Conservation (phyloP, 1,140 invertebrate species). For the Akabosia matsudoensis region DNA sequence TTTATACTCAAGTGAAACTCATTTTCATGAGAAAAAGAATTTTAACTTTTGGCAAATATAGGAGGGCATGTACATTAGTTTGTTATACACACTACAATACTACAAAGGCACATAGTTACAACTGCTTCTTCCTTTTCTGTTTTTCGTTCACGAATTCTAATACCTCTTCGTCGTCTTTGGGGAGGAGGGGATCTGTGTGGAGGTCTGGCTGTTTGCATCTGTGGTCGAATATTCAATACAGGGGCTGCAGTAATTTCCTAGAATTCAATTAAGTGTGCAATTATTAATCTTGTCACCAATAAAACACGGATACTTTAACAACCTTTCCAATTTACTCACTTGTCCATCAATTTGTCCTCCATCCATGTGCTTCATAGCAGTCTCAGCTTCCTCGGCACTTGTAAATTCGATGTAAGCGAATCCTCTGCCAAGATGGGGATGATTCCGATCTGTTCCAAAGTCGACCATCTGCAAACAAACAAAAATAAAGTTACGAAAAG, state of each 20-base stretch:
- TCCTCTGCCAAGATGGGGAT: slow-evolving; percentile 78
- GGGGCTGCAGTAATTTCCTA: slow-evolving; percentile 85
- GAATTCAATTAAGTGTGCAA: neutral
- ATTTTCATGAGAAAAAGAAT: too few relatives aligned
- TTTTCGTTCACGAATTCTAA: too few relatives aligned
- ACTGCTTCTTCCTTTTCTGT: too few relatives aligned
- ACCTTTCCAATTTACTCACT: slow-evolving; percentile 31
- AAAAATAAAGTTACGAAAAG: neutral
- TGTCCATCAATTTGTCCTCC: slow-evolving; percentile 81
- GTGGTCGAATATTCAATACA: slow-evolving; percentile 72
- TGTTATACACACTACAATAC: too few relatives aligned
- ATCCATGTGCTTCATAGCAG: slow-evolving; percentile 99
- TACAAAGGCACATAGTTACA: too few relatives aligned
- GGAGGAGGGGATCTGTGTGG: slow-evolving; percentile 58
- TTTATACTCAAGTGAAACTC: too few relatives aligned
- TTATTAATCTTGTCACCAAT: neutral
- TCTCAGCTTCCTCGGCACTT: slow-evolving; percentile 90
- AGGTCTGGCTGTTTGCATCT: slow-evolving; percentile 62
- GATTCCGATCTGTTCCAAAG: slow-evolving; percentile 79
- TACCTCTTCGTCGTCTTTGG: slow-evolving; percentile 50
- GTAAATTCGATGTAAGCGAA: slow-evolving; percentile 94
- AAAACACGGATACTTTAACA: neutral
- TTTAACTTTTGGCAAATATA: too few relatives aligned
- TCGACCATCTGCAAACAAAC: slow-evolving; percentile 63
- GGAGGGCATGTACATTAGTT: too few relatives aligned